A percentile compares a stretch with the other conserved stretches of the same genome.
phyloP scores from a whole-genome alignment of 2,113 vertebrate genomes.

The Atractosteus spatula region DNA sequence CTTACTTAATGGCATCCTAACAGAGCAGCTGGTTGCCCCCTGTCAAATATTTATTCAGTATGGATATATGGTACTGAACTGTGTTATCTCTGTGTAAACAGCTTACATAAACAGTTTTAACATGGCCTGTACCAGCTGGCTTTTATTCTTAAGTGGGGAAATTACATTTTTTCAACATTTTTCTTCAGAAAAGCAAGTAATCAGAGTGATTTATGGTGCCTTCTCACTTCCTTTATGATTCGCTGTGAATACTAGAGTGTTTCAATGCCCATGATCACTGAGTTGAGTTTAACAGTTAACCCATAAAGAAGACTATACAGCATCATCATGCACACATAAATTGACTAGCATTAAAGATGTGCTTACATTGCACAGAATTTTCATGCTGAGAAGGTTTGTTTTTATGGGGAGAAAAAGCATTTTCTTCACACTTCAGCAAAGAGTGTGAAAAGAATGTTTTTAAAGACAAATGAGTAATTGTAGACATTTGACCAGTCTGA shows the following conservation, averaged over 20 bases:
- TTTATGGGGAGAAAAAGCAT: conserved; percentile 47
- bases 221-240: conserved; percentile 42
- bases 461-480: conserved; percentile 53
- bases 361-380: conserved; percentile 41
- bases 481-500: conserved; percentile 44
- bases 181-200: conserved; percentile 52
- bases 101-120: conserved; percentile 82
- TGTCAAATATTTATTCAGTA: conserved; percentile 89
- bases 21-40: conserved; percentile 84
- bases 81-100: conserved; percentile 81
- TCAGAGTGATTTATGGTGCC: conserved; percentile 60
- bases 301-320: conserved; percentile 44
- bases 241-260: conserved; percentile 39
- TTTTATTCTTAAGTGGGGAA: conserved; percentile 62
- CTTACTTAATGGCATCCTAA: conserved; percentile 90
- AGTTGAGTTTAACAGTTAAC: conserved; percentile 49
- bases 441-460: conserved; percentile 52
- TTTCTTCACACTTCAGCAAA: conserved; percentile 69
- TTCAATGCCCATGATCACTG: conserved; percentile 46
- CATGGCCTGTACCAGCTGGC: conserved; percentile 67
- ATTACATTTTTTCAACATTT: conserved; percentile 43
- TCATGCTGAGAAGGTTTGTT: conserved; percentile 51
- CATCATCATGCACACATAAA: conserved; percentile 5
- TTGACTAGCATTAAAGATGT: conserved; percentile 40
- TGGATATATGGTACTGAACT: conserved; percentile 77